phyloP scores from a whole-genome alignment of 1,140 invertebrate species.

The Brachionus manjavacas region DNA sequence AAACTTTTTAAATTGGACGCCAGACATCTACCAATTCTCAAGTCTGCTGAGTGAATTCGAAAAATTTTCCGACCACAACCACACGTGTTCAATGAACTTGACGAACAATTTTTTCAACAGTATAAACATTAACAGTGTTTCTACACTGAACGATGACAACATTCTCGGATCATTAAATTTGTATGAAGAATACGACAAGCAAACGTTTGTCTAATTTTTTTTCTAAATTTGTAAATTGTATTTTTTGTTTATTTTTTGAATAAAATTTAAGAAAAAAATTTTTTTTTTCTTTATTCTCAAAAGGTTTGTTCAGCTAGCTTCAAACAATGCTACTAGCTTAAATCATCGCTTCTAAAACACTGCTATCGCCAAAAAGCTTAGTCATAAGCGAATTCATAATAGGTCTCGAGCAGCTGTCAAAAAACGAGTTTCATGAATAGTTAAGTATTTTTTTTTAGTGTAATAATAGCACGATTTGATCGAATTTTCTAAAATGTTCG shows the following conservation, averaged over 20 bases:
- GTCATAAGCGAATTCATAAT: background rate
- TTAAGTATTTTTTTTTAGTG: background rate
- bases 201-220: conserved; percentile 35
- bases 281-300: background rate
- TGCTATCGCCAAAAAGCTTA: background rate
- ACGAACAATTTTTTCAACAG: background rate
- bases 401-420: background rate
- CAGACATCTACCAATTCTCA: background rate
- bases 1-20: background rate
- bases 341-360: background rate
- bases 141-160: background rate
- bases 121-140: background rate
- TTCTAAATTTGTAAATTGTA: conserved; percentile 19
- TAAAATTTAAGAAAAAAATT: background rate
- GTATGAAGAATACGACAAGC: conserved; percentile 25
- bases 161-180: conserved; percentile 19
- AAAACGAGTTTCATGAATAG: background rate
- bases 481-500: background rate
- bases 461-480: background rate
- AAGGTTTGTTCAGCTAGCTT: background rate
- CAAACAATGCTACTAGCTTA: background rate
- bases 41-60: conserved; percentile 14
- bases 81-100: background rate
- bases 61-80: conserved; percentile 12
- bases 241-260: conserved; percentile 18